phyloP scores from a whole-genome alignment of 92 coral and sea anemone genomes.

The Isaurus tuberculatus region DNA sequence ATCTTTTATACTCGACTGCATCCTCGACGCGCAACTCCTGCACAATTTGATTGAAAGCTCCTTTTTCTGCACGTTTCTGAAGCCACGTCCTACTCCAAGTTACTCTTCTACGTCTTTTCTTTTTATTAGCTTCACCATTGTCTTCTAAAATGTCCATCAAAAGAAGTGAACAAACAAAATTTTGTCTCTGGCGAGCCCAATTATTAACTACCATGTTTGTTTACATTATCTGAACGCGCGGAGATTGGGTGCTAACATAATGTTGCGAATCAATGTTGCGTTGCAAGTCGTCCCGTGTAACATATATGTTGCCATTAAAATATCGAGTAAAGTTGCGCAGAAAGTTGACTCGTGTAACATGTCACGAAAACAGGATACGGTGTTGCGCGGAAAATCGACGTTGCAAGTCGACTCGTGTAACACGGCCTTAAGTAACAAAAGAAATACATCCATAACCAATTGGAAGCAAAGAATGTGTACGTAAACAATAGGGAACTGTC shows the following conservation, averaged over 20 bases:
- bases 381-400: background rate
- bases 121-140: background rate
- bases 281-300: conserved; percentile 24
- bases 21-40: conserved; percentile 36
- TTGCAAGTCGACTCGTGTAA: background rate
- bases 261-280: conserved; percentile 20
- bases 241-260: conserved; percentile 19
- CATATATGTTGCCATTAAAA: conserved; percentile 36
- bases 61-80: conserved; percentile 30
- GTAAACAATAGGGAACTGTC: no score
- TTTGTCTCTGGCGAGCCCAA: conserved; percentile 23
- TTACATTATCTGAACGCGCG: background rate
- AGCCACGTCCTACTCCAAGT: conserved; percentile 37
- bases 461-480: no score
- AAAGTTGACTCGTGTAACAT: conserved; percentile 27
- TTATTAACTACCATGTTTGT: conserved; percentile 10
- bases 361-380: conserved; percentile 18
- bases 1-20: background rate
- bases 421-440: background rate
- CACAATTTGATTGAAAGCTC: conserved; percentile 23
- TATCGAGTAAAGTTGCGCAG: background rate
- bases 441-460: no score
- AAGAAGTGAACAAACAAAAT: conserved; percentile 12
- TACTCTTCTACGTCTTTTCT: conserved; percentile 17
- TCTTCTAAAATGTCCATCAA: conserved; percentile 27